Base-by-base conservation (phyloP, 2,888 invertebrate species). In the Hyposoter didymator region DNA sequence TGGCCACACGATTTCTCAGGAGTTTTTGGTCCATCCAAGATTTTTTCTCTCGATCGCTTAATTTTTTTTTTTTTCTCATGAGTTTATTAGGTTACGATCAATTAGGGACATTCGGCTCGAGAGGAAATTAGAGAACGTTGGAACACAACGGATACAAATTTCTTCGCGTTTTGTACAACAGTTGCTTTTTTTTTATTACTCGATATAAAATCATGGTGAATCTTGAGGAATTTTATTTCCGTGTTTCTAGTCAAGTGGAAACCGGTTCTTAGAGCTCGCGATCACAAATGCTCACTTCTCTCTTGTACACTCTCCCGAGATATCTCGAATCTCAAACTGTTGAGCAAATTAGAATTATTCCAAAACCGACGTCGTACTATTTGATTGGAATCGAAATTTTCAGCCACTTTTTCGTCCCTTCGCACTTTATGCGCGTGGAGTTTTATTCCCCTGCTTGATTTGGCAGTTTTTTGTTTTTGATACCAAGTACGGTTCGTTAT, bases 191-290 rank as follows among this genome's bases (percentile, higher is more conserved):
- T 69, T 69, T 78, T 67, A 69, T 69, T 55, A n/a, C 55, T 55
- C 22, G 49, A 69, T n/a, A 52, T 67, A 47, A 78, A 78, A 59
- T 59, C 14, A 45, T 59, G 78, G 45, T 19, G 45, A 59, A 59
- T 55, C 69, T 45, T 55, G 59, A 59, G 78, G 69, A 69, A 78
- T 78, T 78, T 78, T 59, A 59, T 69, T 78, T 78, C 69, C 59
- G 28, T 69, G 69, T 67, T 52, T 43, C 32, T 70, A 49, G 43
- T 19, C 76, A 43, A 67, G 55, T 12, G 32, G 28, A 47, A 78
- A 78, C 78, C 78, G 78, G 78, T 78, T 78, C 52, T 69, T 32
- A 19, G 28, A 28, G 55, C 10, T 4, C 28, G 14, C 28, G 14
- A 28, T 59, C 28, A 28, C 28, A 28, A 59, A 59, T 28, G 28